Evolutionary conservation across 2,888 invertebrate species (phyloP).

Genomic region (Lymantria dispar): DNA sequence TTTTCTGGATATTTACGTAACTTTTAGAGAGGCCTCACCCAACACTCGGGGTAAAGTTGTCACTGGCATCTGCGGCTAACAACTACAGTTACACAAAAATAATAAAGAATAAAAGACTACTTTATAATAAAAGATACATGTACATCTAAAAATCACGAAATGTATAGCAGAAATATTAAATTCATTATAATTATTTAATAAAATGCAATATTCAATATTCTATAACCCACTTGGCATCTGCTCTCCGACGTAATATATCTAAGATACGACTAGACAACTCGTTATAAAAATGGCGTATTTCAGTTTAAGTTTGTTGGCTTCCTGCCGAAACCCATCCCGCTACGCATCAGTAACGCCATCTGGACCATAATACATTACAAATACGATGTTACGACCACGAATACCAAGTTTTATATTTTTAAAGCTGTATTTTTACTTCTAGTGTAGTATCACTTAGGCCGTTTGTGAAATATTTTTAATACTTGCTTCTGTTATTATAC

Average conservation of each 20-base stretch:
- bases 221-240: not conserved
- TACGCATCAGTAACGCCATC: slow-evolving; percentile 15
- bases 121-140: too few relatives aligned
- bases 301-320: slow-evolving; percentile 18
- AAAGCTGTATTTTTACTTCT: not conserved
- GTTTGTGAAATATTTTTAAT: not conserved
- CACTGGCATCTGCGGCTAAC: too few relatives aligned
- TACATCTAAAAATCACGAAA: too few relatives aligned
- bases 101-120: too few relatives aligned
- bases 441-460: not conserved
- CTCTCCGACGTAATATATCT: not conserved
- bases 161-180: too few relatives aligned
- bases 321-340: slow-evolving; percentile 21
- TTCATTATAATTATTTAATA: slow-evolving; percentile 3
- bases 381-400: slow-evolving; percentile 13
- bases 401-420: slow-evolving; percentile 5
- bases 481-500: not conserved
- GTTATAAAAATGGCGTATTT: slow-evolving; percentile 15
- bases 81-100: too few relatives aligned
- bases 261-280: slow-evolving; percentile 1
- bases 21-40: too few relatives aligned
- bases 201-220: not conserved
- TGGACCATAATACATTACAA: slow-evolving; percentile 19
- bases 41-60: too few relatives aligned
- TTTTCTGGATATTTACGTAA: too few relatives aligned